Conservation (phyloP, 1,140 invertebrate genomes). For the Colletes latitarsis region DNA sequence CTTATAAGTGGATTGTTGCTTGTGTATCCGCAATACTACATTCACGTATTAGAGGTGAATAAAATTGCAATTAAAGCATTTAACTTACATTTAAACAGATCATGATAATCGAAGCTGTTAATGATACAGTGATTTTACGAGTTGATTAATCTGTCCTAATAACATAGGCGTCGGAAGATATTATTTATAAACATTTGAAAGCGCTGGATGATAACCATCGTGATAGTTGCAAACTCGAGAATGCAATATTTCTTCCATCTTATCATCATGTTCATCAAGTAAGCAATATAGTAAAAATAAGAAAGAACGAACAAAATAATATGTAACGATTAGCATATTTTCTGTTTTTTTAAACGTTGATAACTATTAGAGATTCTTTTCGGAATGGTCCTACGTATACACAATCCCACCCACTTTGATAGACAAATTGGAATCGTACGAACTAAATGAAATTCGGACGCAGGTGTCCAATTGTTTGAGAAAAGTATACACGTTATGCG, state of each 20-base stretch:
- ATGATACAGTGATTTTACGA: neutral
- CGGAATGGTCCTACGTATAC: conserved; percentile 56
- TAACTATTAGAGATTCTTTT: conserved; percentile 61
- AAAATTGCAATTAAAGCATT: neutral
- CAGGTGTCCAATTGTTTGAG: conserved; percentile 61
- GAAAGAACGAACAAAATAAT: neutral
- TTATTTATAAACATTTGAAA: conserved; percentile 66
- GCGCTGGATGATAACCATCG: conserved; percentile 27
- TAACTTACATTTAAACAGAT: neutral
- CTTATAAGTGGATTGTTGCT: conserved; percentile 62
- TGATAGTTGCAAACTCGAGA: conserved; percentile 44
- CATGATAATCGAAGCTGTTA: neutral
- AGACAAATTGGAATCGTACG: conserved; percentile 44
- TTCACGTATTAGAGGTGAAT: conserved; percentile 67
- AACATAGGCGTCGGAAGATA: conserved; percentile 63
- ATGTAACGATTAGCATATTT: neutral
- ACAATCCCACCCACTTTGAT: conserved; percentile 56
- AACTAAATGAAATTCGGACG: conserved; percentile 54
- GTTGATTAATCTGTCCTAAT: neutral
- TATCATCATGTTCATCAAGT: conserved; percentile 67
- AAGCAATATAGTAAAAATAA: conserved; percentile 5
- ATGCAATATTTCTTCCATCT: conserved; percentile 57
- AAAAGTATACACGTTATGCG: conserved; percentile 65
- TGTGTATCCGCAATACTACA: conserved; percentile 61
- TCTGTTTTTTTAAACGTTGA: neutral